Evolutionary conservation across 2,888 invertebrate species (phyloP).

Genomic region (Lagria hirta): DNA sequence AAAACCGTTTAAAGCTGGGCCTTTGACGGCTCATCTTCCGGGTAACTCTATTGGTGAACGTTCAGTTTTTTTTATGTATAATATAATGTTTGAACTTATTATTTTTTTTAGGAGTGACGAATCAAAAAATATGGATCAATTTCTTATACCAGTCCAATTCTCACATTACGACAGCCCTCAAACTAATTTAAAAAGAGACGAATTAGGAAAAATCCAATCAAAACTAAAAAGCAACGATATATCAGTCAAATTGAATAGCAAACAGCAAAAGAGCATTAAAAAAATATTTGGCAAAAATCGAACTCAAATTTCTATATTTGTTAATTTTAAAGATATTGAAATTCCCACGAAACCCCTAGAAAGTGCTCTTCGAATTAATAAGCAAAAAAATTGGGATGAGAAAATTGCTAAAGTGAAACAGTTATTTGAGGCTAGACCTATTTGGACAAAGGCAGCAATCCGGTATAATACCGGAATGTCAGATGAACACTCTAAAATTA

Average conservation of each 20-base stretch:
- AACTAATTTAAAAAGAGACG: slow-evolving; percentile 10
- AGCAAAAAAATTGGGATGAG: slow-evolving; percentile 32
- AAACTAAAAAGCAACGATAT: slow-evolving; percentile 2
- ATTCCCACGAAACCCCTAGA: slow-evolving; percentile 36
- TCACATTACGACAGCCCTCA: slow-evolving; percentile 19
- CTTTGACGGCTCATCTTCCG: too few species aligned
- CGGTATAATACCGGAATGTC: slow-evolving; percentile 65
- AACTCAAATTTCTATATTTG: slow-evolving; percentile 57
- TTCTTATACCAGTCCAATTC: slow-evolving; percentile 19
- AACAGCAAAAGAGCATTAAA: slow-evolving; percentile 17
- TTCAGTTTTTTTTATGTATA: slow-evolving; percentile 3
- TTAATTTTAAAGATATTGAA: slow-evolving; percentile 58
- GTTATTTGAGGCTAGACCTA: slow-evolving; percentile 80
- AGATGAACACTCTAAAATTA: slow-evolving; percentile 66
- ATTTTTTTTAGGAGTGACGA: slow-evolving; percentile 13
- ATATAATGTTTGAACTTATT: slow-evolving; percentile 14
- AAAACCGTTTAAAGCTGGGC: too few species aligned
- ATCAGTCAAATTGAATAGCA: slow-evolving; percentile 4
- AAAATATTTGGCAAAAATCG: slow-evolving; percentile 17
- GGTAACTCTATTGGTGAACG: too few species aligned
- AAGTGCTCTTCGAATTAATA: slow-evolving; percentile 29
- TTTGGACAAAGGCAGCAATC: slow-evolving; percentile 85
- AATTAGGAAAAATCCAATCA: slow-evolving; percentile 13
- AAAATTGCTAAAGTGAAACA: slow-evolving; percentile 49
- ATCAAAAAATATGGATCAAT: slow-evolving; percentile 20